Evolutionary conservation across 2,797 vertebrate genomes (phyloP).

Genomic region (Myotis pilosus): DNA sequence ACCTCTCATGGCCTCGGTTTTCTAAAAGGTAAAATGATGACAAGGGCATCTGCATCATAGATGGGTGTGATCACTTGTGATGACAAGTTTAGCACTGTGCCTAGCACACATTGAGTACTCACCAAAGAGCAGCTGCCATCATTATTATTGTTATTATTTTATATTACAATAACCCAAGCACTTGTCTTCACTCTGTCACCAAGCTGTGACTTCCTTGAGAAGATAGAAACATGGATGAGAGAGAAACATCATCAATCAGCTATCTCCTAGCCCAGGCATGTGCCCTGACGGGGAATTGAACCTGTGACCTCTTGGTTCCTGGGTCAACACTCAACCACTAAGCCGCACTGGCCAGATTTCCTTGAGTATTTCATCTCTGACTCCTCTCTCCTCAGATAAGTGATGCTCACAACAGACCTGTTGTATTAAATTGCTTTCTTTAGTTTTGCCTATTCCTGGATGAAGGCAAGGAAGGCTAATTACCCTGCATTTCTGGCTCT

Average conservation of each 20-base stretch:
- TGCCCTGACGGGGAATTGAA: too few species aligned
- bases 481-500: neutral
- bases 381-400: neutral
- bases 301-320: too few species aligned
- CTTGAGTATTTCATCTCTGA: neutral
- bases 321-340: too few species aligned
- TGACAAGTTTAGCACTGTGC: neutral
- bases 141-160: neutral
- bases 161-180: neutral
- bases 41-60: neutral
- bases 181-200: neutral
- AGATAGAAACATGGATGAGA: too few species aligned
- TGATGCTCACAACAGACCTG: neutral
- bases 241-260: too few species aligned
- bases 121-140: neutral
- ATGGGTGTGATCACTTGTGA: rapidly evolving
- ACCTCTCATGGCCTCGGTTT: neutral
- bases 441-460: neutral
- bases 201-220: neutral
- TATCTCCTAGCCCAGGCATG: too few species aligned
- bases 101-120: neutral
- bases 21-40: neutral
- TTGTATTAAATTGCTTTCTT: neutral
- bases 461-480: neutral
- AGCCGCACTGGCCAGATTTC: neutral